phyloP scores from a whole-genome alignment of 1,140 invertebrate species.

The Zaprionus ghesquierei region DNA sequence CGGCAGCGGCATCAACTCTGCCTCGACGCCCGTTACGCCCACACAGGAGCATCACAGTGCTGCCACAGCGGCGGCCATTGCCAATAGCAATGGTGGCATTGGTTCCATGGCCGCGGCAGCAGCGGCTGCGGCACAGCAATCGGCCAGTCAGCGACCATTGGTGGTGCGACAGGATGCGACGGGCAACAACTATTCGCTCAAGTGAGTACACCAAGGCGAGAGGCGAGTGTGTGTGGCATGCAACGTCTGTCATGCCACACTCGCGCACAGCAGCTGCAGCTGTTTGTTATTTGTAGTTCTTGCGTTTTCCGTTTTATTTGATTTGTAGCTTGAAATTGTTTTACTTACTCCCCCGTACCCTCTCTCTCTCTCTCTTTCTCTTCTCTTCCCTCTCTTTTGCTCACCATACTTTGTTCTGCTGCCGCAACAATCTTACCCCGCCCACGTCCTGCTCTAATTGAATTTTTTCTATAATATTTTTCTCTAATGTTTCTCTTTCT shows the following conservation, averaged over 20 bases:
- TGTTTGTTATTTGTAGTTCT: slow-evolving; percentile 35
- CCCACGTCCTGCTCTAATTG: not conserved
- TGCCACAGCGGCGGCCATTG: slow-evolving; percentile 60
- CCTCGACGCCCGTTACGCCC: slow-evolving; percentile 85
- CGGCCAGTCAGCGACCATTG: slow-evolving; percentile 84
- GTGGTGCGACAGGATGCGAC: slow-evolving; percentile 87
- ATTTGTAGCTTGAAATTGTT: slow-evolving; percentile 45
- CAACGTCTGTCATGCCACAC: not conserved
- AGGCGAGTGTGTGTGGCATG: not conserved
- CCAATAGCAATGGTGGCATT: slow-evolving; percentile 70
- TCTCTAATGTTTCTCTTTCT: slow-evolving; percentile 14
- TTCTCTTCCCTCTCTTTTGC: slow-evolving; percentile 8
- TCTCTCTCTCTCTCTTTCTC: slow-evolving; percentile 11
- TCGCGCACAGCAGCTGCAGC: not conserved
- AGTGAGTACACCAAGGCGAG: slow-evolving; percentile 83
- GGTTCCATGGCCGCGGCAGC: slow-evolving; percentile 71
- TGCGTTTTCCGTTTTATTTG: slow-evolving; percentile 15
- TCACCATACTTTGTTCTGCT: not conserved
- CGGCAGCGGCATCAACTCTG: slow-evolving; percentile 83
- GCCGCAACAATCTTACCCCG: slow-evolving; percentile 6
- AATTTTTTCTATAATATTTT: not conserved
- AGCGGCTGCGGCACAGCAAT: slow-evolving; percentile 67
- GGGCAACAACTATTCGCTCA: slow-evolving; percentile 85
- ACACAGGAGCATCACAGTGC: slow-evolving; percentile 87
- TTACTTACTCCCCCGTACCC: slow-evolving; percentile 19